Evolutionary conservation across 1,140 invertebrate species (phyloP), one percentile per base, ranked within the genome.

Genomic region (Macrostomum lignano): DNA sequence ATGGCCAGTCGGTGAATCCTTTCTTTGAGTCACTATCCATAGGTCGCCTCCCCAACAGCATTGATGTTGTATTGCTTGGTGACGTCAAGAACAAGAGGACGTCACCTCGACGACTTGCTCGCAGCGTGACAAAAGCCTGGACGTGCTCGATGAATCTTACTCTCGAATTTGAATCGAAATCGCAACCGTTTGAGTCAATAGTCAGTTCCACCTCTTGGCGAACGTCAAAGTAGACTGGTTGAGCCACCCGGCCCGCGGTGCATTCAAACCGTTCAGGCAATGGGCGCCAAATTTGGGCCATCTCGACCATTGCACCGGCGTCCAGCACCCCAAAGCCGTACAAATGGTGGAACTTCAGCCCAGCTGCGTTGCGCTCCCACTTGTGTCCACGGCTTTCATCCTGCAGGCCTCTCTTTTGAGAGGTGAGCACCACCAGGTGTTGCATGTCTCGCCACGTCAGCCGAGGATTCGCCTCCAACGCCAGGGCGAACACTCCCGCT

Each of bases 1-100:
- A 98, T 1, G 91, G 91, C 91, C 91, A 98, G 59, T 91, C 93
- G 21, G 77, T 86, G 58, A 96, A 98, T 3, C 91, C 91, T 57
- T 96, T 84, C 34, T 74, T 69, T 37, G 68, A 66, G 54, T 98
- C 88, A 44, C 93, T 81, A 50, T 98, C 91, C 47, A 94, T 88
- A 1, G 75, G 71, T 37, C 91, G 65, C 46, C 73, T 67, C 47
- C 79, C 91, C 29, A 98, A 60, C 45, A 98, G 91, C 86, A 96
- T 94, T 10, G 91, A 94, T 47, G 47, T 74, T 17, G 88, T 96
- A 35, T 76, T 81, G 76, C 86, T 86, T 7, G 86, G 86, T 14
- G 86, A 94, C 10, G 75, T 81, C 17, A 96, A 65, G 61, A 81
- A 91, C 13, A 96, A 64, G 46, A 86, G 79, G 2, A 93, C 65